Evolutionary conservation across 1,140 invertebrate species (phyloP), one percentile per base, ranked within the genome.

Genomic region (Drosophila auraria): DNA sequence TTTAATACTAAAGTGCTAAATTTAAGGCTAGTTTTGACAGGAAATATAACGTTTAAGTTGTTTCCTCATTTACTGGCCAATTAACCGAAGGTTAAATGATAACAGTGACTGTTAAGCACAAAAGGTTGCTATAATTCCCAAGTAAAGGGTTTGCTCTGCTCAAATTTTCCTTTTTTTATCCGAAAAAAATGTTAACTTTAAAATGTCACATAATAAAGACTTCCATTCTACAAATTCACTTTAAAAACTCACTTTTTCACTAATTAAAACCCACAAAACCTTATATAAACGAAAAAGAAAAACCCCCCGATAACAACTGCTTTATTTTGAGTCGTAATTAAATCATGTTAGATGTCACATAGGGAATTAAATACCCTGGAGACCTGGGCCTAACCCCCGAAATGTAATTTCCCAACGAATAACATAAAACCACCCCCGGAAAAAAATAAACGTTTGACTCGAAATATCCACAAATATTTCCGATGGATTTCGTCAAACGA

Each of bases 341-440:
- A 61, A 53, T 61, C 15, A 51, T 30, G 59, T 33, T 51, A 53
- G 59, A 61, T n/a, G 59, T 33, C 59, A 61, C 44, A 42, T 62
- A 23, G 27, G 38, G 36, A 44, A 62, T 63, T 65, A 62, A 64
- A 44, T 65, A 25, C 42, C 57, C 59, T 17, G 20, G 40, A n/a
- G 36, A 38, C 36, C 17, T 50, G 12, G 17, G 47, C 60, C 25
- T 65, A 45, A 62, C 57, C 57, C 57, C 57, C 40, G 20, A 12
- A 30, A 30, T 53, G 4, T 8, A 54, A 36, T 54, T 20, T 54
- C 30, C 51, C 51, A 54, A 30, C 17, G 30, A 36, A 54, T 54
- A 20, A 15, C 5, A 56, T n/a, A 42, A 58, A 44, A 33, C 42
- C 57, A 65, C 20, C 58, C 63, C 57, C 33, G 8, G 8, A 11